Percentiles rank a stretch among this genome's conserved stretches.
Evolutionary conservation across 1,140 invertebrate genomes (phyloP).

Genomic region (Rhagoletis pomonella): DNA sequence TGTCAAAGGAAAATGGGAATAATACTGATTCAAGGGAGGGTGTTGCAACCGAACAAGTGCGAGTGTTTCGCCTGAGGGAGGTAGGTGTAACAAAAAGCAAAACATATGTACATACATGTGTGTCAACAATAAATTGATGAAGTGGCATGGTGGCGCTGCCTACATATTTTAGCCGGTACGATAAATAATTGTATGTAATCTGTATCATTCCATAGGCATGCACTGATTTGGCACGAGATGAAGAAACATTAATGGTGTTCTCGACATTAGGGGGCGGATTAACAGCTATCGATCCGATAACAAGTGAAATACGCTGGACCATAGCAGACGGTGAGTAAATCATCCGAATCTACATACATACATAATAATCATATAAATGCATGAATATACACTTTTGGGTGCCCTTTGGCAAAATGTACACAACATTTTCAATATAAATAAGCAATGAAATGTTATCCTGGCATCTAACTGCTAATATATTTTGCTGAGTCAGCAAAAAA

Average conservation of each 20-base stretch:
- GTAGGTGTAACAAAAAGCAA: neutral
- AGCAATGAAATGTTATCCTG: too few relatives aligned
- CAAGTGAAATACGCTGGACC: slow-evolving; percentile 91
- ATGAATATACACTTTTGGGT: too few relatives aligned
- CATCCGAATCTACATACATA: too few relatives aligned
- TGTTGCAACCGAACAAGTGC: neutral
- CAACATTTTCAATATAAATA: too few relatives aligned
- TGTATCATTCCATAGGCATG: slow-evolving; percentile 73
- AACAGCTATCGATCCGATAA: slow-evolving; percentile 87
- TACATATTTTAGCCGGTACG: too few relatives aligned
- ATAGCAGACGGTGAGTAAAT: slow-evolving; percentile 86
- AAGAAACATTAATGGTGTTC: slow-evolving; percentile 86
- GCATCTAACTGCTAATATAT: too few relatives aligned
- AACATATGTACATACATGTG: neutral
- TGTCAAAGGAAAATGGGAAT: slow-evolving; percentile 6
- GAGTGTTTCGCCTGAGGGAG: neutral
- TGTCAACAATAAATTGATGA: neutral
- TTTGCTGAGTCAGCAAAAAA: too few relatives aligned
- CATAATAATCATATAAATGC: too few relatives aligned
- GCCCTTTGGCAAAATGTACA: too few relatives aligned
- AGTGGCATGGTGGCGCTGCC: neutral
- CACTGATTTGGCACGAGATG: slow-evolving; percentile 82
- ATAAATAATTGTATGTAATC: neutral
- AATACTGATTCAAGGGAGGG: neutral
- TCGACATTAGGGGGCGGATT: slow-evolving; percentile 94